These are phyloP conservation scores for Bradypodion pumilum DNA, from an alignment of 2,797 vertebrate genomes.

Conservation along the genomic window DNA sequence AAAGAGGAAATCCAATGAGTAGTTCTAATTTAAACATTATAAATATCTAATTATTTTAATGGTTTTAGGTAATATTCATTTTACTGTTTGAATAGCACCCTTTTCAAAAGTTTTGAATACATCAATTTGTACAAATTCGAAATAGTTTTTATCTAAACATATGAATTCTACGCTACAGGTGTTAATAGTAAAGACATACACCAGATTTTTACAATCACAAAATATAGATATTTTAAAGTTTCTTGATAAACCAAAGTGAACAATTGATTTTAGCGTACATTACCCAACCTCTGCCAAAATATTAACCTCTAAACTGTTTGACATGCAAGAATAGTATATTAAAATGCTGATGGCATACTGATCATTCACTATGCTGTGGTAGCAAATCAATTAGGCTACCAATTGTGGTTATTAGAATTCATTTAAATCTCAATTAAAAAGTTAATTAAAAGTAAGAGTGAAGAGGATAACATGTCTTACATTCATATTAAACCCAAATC, in stretches of 20 bases:
- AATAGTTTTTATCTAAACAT: neutral
- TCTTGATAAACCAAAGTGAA: constrained; percentile 49
- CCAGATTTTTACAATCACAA: constrained; percentile 31
- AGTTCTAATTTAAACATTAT: constrained; percentile 38
- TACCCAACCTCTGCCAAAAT: constrained; percentile 71
- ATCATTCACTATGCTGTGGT: constrained; percentile 69
- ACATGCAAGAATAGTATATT: constrained; percentile 54
- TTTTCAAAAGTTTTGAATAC: neutral
- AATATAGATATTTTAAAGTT: neutral
- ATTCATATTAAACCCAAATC: constrained; percentile 77
- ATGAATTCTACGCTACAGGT: rapidly evolving
- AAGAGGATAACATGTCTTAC: constrained; percentile 78
- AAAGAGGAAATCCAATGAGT: constrained; percentile 31
- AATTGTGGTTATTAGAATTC: constrained; percentile 82
- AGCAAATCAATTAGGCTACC: constrained; percentile 81
- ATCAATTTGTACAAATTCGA: neutral
- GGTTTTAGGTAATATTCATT: constrained; percentile 2
- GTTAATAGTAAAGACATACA: neutral
- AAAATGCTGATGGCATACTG: constrained; percentile 66
- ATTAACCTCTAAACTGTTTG: constrained; percentile 71
- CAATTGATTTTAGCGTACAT: constrained; percentile 61
- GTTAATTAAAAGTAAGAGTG: constrained; percentile 81
- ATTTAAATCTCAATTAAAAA: constrained; percentile 81
- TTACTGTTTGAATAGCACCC: neutral
- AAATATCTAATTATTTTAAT: constrained; percentile 19